phyloP scores from a whole-genome alignment of 2,797 vertebrate genomes.

The Ctenopoma multispine region DNA sequence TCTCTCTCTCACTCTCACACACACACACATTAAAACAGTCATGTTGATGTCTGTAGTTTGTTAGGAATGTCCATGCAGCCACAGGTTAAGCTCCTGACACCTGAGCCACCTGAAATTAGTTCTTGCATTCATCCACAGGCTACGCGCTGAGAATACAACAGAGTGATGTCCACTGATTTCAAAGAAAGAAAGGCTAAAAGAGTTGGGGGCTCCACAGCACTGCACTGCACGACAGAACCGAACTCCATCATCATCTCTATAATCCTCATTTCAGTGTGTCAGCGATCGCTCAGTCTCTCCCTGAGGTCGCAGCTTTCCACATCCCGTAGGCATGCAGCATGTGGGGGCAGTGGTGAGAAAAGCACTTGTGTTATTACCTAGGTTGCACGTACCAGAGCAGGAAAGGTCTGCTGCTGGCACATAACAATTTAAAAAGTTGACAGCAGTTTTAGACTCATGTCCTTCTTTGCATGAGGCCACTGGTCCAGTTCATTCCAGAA shows the following conservation, averaged over 20 bases:
- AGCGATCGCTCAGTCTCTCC: slow-evolving; percentile 4
- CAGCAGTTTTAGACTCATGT: too few species aligned
- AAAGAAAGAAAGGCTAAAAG: not conserved
- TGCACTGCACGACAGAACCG: not conserved
- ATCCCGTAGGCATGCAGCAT: slow-evolving; percentile 18
- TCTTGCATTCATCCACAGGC: slow-evolving; percentile 11
- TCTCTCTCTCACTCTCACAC: too few species aligned
- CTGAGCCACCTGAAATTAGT: slow-evolving; percentile 4
- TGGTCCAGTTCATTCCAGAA: not conserved
- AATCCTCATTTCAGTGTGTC: not conserved
- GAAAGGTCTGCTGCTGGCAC: not conserved
- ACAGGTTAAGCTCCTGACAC: slow-evolving; percentile 3
- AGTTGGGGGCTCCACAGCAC: slow-evolving; percentile 6
- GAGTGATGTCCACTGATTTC: not conserved
- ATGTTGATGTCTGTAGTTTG: slow-evolving; percentile 6
- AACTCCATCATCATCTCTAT: not conserved
- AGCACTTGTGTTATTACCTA: too few species aligned
- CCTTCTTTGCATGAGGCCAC: too few species aligned
- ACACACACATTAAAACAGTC: slow-evolving; percentile 18
- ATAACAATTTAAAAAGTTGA: too few species aligned
- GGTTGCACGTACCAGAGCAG: not conserved
- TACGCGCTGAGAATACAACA: slow-evolving; percentile 1
- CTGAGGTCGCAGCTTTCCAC: slow-evolving; percentile 2
- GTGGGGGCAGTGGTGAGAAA: too few species aligned
- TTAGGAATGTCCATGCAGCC: slow-evolving; percentile 60